Evolutionary conservation across 2,113 vertebrate genomes (phyloP).

Genomic region (Saguinus imperator): DNA sequence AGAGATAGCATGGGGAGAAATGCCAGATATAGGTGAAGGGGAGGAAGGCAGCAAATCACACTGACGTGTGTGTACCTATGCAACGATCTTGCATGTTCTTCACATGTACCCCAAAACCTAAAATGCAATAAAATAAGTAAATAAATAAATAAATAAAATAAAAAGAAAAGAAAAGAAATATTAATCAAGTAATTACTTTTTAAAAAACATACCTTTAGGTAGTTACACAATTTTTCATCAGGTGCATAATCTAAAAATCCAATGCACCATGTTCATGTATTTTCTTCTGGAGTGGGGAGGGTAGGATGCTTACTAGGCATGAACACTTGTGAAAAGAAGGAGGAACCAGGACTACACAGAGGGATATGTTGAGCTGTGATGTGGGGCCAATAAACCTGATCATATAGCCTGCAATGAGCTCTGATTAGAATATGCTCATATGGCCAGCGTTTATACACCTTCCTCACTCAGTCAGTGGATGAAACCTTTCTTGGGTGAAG

Average conservation of each 20-base stretch:
- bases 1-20: no score
- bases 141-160: no score
- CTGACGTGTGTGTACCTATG: no score
- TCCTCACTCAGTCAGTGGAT: neutral
- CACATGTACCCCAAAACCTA: no score
- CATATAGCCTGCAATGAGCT: neutral
- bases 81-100: no score
- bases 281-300: neutral
- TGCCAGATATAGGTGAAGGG: no score
- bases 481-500: neutral
- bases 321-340: neutral
- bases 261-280: neutral
- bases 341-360: neutral
- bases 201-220: neutral
- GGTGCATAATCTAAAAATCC: neutral
- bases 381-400: neutral
- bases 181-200: neutral
- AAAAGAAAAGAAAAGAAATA: neutral
- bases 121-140: no score
- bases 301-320: neutral
- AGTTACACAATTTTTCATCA: neutral
- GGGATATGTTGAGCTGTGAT: neutral
- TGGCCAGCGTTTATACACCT: neutral
- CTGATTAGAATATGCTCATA: neutral
- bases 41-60: no score